Base-by-base conservation (phyloP, 2,888 invertebrate species). In the Apotomis capreana region DNA sequence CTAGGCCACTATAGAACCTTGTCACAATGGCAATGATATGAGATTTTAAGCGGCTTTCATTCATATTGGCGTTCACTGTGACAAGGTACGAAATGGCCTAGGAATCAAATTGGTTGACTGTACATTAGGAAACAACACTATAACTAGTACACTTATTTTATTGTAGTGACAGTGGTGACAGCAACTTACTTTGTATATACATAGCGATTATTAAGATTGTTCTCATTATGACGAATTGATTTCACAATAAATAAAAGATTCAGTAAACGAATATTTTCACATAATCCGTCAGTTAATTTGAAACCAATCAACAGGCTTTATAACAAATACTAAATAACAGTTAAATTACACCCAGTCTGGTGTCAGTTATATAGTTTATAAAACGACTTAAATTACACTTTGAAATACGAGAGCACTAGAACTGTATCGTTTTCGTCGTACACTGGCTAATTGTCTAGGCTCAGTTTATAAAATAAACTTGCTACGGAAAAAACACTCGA, bases 171-270 rank as follows among this genome's bases (percentile, higher is more conserved):
- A 26, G 26, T 26, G 26, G 2, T 26, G 26, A 26, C 26, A 2
- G 13, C 1, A 54, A 55, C 64, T 64, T 64, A 64, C 64, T n/a
- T 64, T 55, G 44, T 44, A 55, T 4, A 2, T 12, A 55, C 26
- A 55, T 10, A 40, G 55, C 15, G 44, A 8, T 8, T 55, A 64
- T 6, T 44, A 44, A 6, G 6, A 64, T 44, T 54, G 10, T 15
- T 12, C 15, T 44, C 40, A 40, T 40, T 5, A 40, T 40, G 4
- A 40, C 5, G 40, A 40, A 49, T 49, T 9, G 8, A 9, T 49
- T 49, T 8, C 49, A 10, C 10, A 6, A 9, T 49, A 49, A 9
- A 6, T 40, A 6, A 49, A 49, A 49, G 9, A 49, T 4, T 1
- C 49, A 6, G 6, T 6, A 40, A 40, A 40, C 40, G 3, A 6